phyloP scores from a whole-genome alignment of 2,888 invertebrate species.

The Diarsia dahlii region DNA sequence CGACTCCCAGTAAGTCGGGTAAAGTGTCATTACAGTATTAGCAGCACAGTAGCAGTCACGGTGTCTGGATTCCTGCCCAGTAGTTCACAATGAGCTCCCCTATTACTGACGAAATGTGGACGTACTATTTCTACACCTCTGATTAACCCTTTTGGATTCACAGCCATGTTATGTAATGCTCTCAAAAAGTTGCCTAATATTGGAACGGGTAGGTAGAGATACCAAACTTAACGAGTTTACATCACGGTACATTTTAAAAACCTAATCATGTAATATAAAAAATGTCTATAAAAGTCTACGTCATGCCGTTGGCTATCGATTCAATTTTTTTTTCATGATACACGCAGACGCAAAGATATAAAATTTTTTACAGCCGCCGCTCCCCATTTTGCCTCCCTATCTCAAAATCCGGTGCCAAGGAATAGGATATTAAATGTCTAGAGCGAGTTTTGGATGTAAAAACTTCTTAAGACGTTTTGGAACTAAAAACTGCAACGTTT shows the following conservation, averaged over 20 bases:
- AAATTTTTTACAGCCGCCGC: slow-evolving; percentile 80
- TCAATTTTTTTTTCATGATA: slow-evolving; percentile 68
- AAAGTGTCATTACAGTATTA: too few relatives aligned
- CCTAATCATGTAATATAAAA: slow-evolving; percentile 30
- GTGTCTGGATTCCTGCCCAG: not conserved
- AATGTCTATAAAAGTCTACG: slow-evolving; percentile 63
- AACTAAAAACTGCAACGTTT: not conserved
- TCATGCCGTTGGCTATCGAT: slow-evolving; percentile 66
- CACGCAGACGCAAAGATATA: slow-evolving; percentile 83
- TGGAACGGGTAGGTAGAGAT: not conserved
- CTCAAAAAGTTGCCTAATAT: not conserved
- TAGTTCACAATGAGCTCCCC: not conserved
- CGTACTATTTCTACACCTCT: not conserved
- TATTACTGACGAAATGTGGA: not conserved
- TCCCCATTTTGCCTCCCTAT: slow-evolving; percentile 66
- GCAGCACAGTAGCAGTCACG: not conserved
- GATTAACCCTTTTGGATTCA: not conserved
- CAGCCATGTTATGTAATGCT: not conserved
- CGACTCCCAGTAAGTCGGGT: too few relatives aligned
- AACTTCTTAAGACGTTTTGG: slow-evolving; percentile 23
- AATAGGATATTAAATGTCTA: slow-evolving; percentile 68
- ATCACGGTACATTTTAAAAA: slow-evolving; percentile 18
- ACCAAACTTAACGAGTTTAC: not conserved
- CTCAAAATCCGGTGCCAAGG: slow-evolving; percentile 72
- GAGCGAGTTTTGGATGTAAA: slow-evolving; percentile 44